Evolutionary conservation across 1,140 invertebrate genomes (phyloP), one percentile per base, ranked within the genome.

Genomic region (Drosophila triauraria): DNA sequence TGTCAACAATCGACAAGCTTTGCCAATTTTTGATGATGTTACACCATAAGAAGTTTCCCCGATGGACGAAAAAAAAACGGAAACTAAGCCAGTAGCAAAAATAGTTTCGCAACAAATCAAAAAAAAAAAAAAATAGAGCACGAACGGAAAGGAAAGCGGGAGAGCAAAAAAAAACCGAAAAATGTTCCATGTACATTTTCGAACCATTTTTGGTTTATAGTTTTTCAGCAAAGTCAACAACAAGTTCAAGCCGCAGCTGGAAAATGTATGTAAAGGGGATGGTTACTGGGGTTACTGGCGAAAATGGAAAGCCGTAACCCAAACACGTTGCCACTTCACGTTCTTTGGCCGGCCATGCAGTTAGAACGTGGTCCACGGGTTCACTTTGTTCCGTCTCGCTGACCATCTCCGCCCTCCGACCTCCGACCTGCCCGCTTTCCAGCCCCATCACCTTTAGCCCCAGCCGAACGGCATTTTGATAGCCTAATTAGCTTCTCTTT

Each of bases 401-500:
- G 64, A 68, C 75, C 75, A 77, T 27, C 20, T 20, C 20, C 20
- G 20, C 20, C 20, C 27, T 12, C 56, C 17, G 30, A 23, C 20
- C 27, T 12, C 56, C 17, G 30, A 23, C 40, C 23, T 4, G 38
- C 32, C 3, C 10, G 53, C 17, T 51, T 51, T 32, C 20, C 46
- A 8, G 13, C 30, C 60, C 47, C 15, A 32, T 51, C 48, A 71
- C 48, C 62, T 68, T 72, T 58, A n/a, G 54, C 27, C 30, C 64
- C 30, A 64, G 74, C 63, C 79, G 60, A 76, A 77, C 72, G 69
- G 85, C 84, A 87, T 88, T 88, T 88, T 88, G 80, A 90, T 88
- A 88, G 85, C 85, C 85, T 88, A 88, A 88, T 88, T 88, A 88
- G 85, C 77, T 81, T 82, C 84, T 78, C 84, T 87, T 85, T 85